Evolutionary conservation across 2,888 invertebrate species (phyloP), one percentile per base, ranked within the genome.

Genomic region (Eulithis prunata): DNA sequence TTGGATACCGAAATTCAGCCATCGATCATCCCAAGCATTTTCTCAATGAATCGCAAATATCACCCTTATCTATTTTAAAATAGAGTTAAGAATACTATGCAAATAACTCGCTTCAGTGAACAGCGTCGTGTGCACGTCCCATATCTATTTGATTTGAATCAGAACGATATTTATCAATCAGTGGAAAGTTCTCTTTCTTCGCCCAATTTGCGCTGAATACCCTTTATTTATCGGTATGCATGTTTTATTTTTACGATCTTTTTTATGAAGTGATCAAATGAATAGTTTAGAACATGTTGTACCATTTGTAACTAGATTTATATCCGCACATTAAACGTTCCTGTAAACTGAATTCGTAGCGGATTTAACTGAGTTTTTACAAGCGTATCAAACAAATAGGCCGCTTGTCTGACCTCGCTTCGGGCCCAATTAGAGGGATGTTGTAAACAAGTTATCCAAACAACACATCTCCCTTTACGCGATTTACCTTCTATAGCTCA

Each of bases 311-410:
- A 21, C 21, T 21, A 49, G 49, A 0, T 49, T 49, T 21, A 21
- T 21, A 10, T 21, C 21, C 49, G 10, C 7, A 21, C 47, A 1
- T n/a, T 36, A 62, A 58, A 53, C 46, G 12, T 49, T 5, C 1
- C 13, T 41, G 51, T 58, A 60, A 67, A 56, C 45, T 14, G 38
- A 55, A 55, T 53, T 45, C 59, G 56, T 59, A 59, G 52, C 56
- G 52, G 52, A 59, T 60, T 62, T 59, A 66, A 59, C 62, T 66
- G 66, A 58, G 43, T 66, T 66, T 62, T 66, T 46, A 62, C 66
- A 63, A 55, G 58, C 52, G 43, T 60, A 52, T 57, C 51, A 67
- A 66, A 60, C 59, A 53, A 60, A 63, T 63, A 56, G 32, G 46
- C 52, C 28, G 60, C 53, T 63, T 41, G 41, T 3, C 11, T 49